These are phyloP conservation scores for Ischnura elegans DNA, from an alignment of 2,888 invertebrate genomes.

Conservation along the genomic window DNA sequence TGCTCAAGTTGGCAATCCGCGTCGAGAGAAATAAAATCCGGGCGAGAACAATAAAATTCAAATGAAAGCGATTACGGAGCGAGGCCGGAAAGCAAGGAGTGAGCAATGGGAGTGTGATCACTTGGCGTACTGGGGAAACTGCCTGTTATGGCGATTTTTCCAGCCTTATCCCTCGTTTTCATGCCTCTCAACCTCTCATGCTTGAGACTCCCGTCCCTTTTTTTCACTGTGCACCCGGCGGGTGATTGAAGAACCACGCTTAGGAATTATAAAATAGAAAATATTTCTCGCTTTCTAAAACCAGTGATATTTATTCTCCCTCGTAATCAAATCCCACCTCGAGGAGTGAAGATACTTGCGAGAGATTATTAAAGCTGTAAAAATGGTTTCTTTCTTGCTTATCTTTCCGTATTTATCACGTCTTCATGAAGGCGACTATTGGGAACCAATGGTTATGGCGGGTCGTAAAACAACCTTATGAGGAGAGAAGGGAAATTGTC, in stretches of 20 bases:
- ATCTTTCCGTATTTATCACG: constrained; percentile 29
- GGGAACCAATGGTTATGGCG: not conserved
- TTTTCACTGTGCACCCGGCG: not conserved
- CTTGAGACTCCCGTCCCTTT: not conserved
- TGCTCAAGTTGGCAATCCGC: not conserved
- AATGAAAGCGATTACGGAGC: not conserved
- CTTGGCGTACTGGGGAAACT: constrained; percentile 45
- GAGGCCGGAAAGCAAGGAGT: constrained; percentile 15
- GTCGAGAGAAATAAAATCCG: not conserved
- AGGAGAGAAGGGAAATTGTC: not conserved
- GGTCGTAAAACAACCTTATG: not conserved
- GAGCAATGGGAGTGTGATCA: not conserved
- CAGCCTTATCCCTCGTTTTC: not conserved
- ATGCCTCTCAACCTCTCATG: not conserved
- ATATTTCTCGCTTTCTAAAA: constrained; percentile 51
- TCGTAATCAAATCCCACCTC: constrained; percentile 32
- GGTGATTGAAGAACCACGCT: not conserved
- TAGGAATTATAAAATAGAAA: constrained; percentile 37
- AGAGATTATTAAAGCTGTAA: constrained; percentile 20
- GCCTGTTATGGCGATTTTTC: constrained; percentile 22
- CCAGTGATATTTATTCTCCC: not conserved
- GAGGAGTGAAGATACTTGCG: constrained; percentile 10
- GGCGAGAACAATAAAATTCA: constrained; percentile 34
- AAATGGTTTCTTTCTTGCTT: constrained; percentile 26
- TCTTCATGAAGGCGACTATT: not conserved